Evolutionary conservation across 2,888 invertebrate genomes (phyloP), one percentile per base, ranked within the genome.

Genomic region (Ochropacha duplaris): DNA sequence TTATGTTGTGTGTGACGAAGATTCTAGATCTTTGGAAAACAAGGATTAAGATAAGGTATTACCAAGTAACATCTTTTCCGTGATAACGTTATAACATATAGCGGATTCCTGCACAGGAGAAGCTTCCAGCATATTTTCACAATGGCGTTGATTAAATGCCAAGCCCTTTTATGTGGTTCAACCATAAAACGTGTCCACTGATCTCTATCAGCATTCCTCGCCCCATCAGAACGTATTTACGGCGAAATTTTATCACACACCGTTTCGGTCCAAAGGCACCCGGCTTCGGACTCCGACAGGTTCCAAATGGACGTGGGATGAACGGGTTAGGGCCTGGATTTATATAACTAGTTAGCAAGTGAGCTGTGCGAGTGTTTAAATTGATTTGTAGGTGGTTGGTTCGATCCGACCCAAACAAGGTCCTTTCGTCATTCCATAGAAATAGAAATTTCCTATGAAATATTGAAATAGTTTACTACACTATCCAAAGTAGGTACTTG

Each of bases 161-260:
- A 55, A n/a, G 67, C 59, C 64, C 59, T 68, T 71, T 68, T 70
- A 71, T 70, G 74, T 71, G 70, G 72, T 70, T 64, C 58, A 68
- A 54, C 72, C 69, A 76, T 76, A 76, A 77, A 78, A 74, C 74
- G 71, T 71, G 73, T 76, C 77, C 77, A 73, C 69, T 71, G 80
- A 83, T 80, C 75, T 72, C 74, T 70, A 81, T 83, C 82, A 67
- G 73, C 78, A 84, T 83, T 83, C 78, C 78, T 68, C 60, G 60
- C 65, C 66, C 69, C 77, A 81, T 83, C 79, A 68, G 64, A 64
- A 65, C 69, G 74, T 81, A 78, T 82, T 83, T 83, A 79, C 78
- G 67, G 78, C 72, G 72, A 80, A 80, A 81, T 82, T 80, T 79
- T 83, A 82, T 83, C 80, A 77, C 80, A 73, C 72, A 55, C 59